Evolutionary conservation across 2,797 vertebrate species (phyloP), one percentile per base, ranked within the genome.

Genomic region (Eptatretus atami): DNA sequence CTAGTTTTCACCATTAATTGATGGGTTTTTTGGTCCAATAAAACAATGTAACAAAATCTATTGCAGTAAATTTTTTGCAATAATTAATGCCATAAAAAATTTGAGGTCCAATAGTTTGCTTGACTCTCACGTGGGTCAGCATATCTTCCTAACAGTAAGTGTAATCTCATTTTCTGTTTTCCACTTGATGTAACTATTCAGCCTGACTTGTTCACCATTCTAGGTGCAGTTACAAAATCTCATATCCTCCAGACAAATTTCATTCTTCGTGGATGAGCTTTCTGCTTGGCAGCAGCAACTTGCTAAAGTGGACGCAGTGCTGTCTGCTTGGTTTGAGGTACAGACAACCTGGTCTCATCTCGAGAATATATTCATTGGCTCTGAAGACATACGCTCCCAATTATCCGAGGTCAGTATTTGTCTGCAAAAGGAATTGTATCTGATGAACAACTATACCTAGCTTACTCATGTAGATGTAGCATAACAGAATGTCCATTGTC

Each of bases 351-450:
- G 86, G 90, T 82, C 79, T 19, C 86, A 96, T 71, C 75, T 98
- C 69, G 90, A 96, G 69, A 87, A 85, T 72, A 95, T 98, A 69
- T 98, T 96, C 72, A 80, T 92, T 3, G 86, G 84, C 64, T 95
- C 88, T 0, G 83, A 82, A 65, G 92, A 96, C 66, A 94, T 95
- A 66, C 77, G 82, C 65, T 73, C 78, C 6, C 92, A 98, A 73
- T 79, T 98, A 67, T 84, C 86, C 1, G 76, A 93, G 84, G 92
- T 96, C 65, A 12, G 31, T 9, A 57, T 15, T 2, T n/a, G 9
- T 53, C 53, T 63, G 9, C 14, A 13, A 11, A 65, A 60, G 13
- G 25, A 13, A 24, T 13, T 19, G 11, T 52, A 12, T 53, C 3
- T 19, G 44, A 14, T 24, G 24, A 31, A 65, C 31, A 53, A 12